Conservation (phyloP, 2,797 vertebrate species). For the Anabacerthia variegaticeps region DNA sequence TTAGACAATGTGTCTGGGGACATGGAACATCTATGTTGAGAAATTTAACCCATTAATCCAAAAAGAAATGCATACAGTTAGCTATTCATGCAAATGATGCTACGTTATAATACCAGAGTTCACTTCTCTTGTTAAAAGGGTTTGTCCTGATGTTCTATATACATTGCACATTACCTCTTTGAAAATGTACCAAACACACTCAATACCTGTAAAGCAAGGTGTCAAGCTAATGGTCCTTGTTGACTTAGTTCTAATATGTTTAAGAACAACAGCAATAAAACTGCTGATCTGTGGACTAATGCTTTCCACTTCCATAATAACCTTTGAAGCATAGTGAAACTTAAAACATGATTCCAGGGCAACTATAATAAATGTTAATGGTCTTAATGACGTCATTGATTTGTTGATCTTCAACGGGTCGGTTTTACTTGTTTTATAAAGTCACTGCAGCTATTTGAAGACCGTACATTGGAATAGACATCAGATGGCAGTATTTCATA, state of each 20-base stretch:
- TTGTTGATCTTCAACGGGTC: not conserved
- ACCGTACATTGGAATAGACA: not conserved
- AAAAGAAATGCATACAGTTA: not conserved
- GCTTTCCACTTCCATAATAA: not conserved
- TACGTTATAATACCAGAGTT: not conserved
- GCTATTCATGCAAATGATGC: not conserved
- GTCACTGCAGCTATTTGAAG: not conserved
- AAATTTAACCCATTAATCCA: not conserved
- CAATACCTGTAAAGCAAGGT: not conserved
- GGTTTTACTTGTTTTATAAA: not conserved
- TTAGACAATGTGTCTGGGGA: not conserved
- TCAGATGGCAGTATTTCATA: slow-evolving; percentile 49
- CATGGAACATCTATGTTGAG: not conserved
- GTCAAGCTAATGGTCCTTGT: not conserved
- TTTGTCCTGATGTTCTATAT: not conserved
- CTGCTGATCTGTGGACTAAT: not conserved
- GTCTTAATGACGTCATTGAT: not conserved
- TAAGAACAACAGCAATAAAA: not conserved
- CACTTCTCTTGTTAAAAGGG: not conserved
- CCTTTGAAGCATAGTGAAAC: not conserved
- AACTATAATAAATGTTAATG: not conserved
- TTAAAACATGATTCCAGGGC: not conserved
- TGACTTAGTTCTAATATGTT: slow-evolving; percentile 16
- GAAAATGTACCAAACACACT: not conserved
- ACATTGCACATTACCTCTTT: not conserved